Conservation (phyloP, 2,797 vertebrate species). For the Sylvia borin region DNA sequence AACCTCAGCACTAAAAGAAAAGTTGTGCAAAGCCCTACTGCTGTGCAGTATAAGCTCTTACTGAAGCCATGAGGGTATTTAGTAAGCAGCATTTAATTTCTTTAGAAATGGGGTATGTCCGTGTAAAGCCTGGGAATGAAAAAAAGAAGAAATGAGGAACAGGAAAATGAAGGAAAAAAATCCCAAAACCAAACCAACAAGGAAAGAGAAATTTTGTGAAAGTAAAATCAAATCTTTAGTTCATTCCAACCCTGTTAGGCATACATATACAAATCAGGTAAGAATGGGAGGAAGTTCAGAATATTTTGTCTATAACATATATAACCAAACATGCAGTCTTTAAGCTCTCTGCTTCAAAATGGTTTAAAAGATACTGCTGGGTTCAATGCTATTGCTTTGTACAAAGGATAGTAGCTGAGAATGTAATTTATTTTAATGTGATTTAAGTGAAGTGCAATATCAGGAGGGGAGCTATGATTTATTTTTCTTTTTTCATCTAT, state of each 20-base stretch:
- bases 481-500: background rate
- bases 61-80: background rate
- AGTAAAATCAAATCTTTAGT: background rate
- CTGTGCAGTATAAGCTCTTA: background rate
- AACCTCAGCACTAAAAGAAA: background rate
- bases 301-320: background rate
- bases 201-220: background rate
- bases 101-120: background rate
- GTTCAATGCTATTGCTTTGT: background rate
- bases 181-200: background rate
- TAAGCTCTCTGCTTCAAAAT: background rate
- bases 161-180: background rate
- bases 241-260: background rate
- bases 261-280: background rate
- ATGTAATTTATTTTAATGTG: background rate
- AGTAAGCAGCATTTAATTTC: background rate
- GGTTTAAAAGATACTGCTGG: background rate
- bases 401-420: background rate
- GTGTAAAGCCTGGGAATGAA: background rate
- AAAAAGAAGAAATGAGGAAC: background rate
- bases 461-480: background rate
- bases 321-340: background rate
- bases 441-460: background rate
- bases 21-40: background rate
- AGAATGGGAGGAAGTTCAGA: background rate